phyloP scores from a whole-genome alignment of 2,888 invertebrate species.

The Isoperla grammatica region DNA sequence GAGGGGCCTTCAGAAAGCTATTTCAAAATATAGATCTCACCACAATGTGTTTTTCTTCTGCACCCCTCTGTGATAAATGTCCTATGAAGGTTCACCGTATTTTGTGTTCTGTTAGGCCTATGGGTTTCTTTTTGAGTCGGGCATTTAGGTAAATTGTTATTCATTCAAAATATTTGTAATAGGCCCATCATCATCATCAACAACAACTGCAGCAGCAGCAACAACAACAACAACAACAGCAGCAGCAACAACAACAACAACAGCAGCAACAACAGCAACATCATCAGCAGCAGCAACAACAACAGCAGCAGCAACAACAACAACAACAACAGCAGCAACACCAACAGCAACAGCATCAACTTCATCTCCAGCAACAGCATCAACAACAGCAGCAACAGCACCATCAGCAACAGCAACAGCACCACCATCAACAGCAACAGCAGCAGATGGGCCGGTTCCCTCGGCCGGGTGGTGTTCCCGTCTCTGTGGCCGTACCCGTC shows the following conservation, averaged over 20 bases:
- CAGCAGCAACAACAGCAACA: conserved; percentile 35
- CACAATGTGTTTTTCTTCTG: too few species aligned
- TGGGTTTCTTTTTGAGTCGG: too few species aligned
- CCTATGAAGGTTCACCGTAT: too few species aligned
- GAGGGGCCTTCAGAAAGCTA: too few species aligned
- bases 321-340: conserved; percentile 27
- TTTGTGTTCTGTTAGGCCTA: too few species aligned
- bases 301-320: conserved; percentile 24
- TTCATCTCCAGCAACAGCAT: conserved; percentile 30
- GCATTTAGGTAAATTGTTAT: too few species aligned
- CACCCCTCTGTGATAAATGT: too few species aligned
- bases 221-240: conserved; percentile 24
- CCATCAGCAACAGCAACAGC: conserved; percentile 38
- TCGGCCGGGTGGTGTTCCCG: conserved; percentile 41
- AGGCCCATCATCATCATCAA: background rate
- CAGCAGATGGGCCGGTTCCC: conserved; percentile 46
- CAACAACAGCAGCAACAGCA: conserved; percentile 36
- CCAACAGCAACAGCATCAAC: conserved; percentile 23
- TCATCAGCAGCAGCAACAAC: conserved; percentile 40
- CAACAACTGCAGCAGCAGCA: conserved; percentile 4
- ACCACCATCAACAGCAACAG: conserved; percentile 36
- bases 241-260: conserved; percentile 26
- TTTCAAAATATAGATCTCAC: too few species aligned
- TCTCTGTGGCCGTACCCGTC: conserved; percentile 46
- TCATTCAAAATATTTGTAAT: too few species aligned